Evolutionary conservation across 2,888 invertebrate genomes (phyloP).

Genomic region (Agriotes lineatus): DNA sequence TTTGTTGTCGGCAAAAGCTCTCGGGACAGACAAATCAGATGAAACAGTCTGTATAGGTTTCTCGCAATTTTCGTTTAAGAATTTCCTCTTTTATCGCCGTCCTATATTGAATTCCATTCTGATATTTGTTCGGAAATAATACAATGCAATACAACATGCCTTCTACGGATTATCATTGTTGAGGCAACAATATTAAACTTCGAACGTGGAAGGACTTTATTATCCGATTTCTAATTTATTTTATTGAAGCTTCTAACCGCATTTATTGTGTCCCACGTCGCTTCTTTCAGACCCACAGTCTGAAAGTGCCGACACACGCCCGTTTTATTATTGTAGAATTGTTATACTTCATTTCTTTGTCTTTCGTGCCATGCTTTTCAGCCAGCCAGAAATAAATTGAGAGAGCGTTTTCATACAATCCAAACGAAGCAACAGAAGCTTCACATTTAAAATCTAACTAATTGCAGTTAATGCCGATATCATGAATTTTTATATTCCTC

Average conservation of each 20-base stretch:
- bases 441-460: too few species aligned
- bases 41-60: slow-evolving; percentile 9
- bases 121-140: slow-evolving; percentile 20
- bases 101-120: slow-evolving; percentile 24
- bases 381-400: too few species aligned
- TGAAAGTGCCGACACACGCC: too few species aligned
- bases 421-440: too few species aligned
- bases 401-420: too few species aligned
- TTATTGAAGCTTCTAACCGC: background rate
- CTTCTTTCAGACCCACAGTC: too few species aligned
- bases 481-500: too few species aligned
- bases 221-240: slow-evolving; percentile 8
- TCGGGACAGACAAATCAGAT: background rate
- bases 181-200: slow-evolving; percentile 15
- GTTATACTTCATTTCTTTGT: too few species aligned
- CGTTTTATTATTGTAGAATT: too few species aligned
- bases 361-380: too few species aligned
- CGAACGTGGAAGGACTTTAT: slow-evolving; percentile 6
- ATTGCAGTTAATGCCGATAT: too few species aligned
- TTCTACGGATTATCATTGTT: slow-evolving; percentile 14
- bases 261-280: background rate
- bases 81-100: slow-evolving; percentile 16
- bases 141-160: background rate
- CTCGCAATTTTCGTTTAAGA: slow-evolving; percentile 15
- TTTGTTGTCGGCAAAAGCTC: background rate